These are phyloP conservation scores for Cabera pusaria DNA, from an alignment of 2,888 invertebrate genomes.

Conservation along the genomic window DNA sequence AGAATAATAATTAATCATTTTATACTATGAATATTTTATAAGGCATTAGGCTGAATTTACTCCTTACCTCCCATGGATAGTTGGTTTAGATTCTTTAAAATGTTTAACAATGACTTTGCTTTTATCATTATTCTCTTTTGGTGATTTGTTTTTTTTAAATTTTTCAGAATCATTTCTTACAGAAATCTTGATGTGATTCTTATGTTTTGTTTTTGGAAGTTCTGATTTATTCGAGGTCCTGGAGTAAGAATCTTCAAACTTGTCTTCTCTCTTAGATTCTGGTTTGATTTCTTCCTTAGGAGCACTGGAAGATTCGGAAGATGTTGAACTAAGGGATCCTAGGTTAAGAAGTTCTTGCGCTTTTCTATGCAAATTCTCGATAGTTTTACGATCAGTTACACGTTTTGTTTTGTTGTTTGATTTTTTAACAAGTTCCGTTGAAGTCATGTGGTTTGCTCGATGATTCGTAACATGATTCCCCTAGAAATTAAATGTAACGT, in stretches of 20 bases:
- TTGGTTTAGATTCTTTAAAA: constrained; percentile 14
- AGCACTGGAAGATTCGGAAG: constrained; percentile 56
- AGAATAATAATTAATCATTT: too few relatives aligned
- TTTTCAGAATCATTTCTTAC: constrained; percentile 11
- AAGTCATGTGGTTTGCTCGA: constrained; percentile 23
- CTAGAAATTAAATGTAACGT: constrained; percentile 15
- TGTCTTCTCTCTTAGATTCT: constrained; percentile 24
- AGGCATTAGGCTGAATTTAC: too few relatives aligned
- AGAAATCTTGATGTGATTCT: constrained; percentile 5
- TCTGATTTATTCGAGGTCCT: constrained; percentile 14
- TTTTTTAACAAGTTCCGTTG: constrained; percentile 24
- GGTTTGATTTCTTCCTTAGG: constrained; percentile 35
- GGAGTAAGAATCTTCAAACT: constrained; percentile 8
- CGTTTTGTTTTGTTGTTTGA: constrained; percentile 36
- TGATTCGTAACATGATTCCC: constrained; percentile 12
- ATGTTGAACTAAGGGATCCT: constrained; percentile 56
- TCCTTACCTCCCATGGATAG: constrained; percentile 15
- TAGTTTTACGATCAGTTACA: constrained; percentile 47
- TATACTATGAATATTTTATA: too few relatives aligned
- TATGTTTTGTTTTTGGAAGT: constrained; percentile 13
- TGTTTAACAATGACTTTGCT: constrained; percentile 12
- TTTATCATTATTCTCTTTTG: constrained; percentile 20
- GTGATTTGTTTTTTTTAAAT: constrained; percentile 16
- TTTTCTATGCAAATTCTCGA: constrained; percentile 67
- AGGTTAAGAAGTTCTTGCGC: constrained; percentile 68